Conservation (phyloP, 2,113 vertebrate genomes). For the Otus sunia region DNA sequence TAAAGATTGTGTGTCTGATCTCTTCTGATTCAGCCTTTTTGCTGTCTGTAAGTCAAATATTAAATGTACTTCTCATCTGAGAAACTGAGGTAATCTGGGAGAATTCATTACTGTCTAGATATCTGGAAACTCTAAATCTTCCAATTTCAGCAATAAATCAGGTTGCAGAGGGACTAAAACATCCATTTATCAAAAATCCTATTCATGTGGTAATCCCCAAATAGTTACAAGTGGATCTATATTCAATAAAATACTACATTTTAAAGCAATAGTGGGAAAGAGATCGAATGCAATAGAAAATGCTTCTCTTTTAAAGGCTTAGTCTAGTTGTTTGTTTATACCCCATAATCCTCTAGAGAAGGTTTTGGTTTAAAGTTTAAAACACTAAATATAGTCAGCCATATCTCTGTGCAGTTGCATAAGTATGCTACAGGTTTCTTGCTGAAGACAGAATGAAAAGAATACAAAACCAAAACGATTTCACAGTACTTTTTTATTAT, state of each 20-base stretch:
- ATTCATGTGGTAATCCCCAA: background rate
- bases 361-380: background rate
- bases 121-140: constrained; percentile 9
- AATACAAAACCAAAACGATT: background rate
- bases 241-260: background rate
- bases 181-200: constrained; percentile 20
- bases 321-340: background rate
- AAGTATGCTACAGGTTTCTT: background rate
- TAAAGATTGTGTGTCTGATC: background rate
- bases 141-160: constrained; percentile 24
- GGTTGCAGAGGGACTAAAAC: background rate
- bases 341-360: background rate
- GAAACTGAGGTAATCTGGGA: background rate
- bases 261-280: background rate
- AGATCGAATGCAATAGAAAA: background rate
- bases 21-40: background rate
- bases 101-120: background rate
- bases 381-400: background rate
- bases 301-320: background rate
- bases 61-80: background rate
- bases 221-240: background rate
- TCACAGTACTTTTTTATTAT: background rate
- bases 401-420: background rate
- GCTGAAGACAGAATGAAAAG: background rate
- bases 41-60: background rate